These are phyloP conservation scores for Eospalax fontanierii DNA, from an alignment of 2,797 vertebrate genomes.

Conservation along the genomic window DNA sequence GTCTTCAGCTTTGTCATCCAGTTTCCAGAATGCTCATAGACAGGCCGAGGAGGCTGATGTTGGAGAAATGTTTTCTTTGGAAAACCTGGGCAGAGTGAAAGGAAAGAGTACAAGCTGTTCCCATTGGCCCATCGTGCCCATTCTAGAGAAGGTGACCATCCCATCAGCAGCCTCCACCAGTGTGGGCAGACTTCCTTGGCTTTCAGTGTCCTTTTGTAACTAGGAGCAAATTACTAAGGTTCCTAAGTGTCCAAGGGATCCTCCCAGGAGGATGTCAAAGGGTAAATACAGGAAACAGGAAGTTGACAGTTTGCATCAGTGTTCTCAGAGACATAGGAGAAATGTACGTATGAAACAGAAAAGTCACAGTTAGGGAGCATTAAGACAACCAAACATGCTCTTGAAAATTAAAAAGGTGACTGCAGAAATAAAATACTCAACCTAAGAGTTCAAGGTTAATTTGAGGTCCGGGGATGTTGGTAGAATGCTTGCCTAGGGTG, in stretches of 20 bases:
- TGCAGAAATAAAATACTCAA: neutral
- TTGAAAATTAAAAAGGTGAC: slow-evolving; percentile 37
- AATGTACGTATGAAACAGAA: neutral
- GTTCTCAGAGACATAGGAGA: neutral
- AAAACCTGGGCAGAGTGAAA: neutral
- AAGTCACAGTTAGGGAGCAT: neutral
- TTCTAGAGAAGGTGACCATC: neutral
- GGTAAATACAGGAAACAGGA: neutral
- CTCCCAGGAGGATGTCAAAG: neutral
- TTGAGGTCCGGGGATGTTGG: neutral
- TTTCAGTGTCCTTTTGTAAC: neutral
- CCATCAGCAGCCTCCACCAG: neutral
- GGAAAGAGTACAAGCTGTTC: slow-evolving; percentile 1
- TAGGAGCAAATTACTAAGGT: neutral
- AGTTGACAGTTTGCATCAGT: neutral
- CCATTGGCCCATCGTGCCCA: neutral
- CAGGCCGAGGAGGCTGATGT: neutral
- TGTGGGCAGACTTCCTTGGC: neutral
- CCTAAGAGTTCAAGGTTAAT: neutral
- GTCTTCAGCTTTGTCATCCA: neutral
- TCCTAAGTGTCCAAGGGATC: neutral
- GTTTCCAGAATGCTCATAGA: slow-evolving; percentile 39
- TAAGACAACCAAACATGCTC: neutral
- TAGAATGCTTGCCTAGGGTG: neutral
- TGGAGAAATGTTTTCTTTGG: neutral